phyloP scores from a whole-genome alignment of 1,140 invertebrate genomes.

The Drosophila yakuba region DNA sequence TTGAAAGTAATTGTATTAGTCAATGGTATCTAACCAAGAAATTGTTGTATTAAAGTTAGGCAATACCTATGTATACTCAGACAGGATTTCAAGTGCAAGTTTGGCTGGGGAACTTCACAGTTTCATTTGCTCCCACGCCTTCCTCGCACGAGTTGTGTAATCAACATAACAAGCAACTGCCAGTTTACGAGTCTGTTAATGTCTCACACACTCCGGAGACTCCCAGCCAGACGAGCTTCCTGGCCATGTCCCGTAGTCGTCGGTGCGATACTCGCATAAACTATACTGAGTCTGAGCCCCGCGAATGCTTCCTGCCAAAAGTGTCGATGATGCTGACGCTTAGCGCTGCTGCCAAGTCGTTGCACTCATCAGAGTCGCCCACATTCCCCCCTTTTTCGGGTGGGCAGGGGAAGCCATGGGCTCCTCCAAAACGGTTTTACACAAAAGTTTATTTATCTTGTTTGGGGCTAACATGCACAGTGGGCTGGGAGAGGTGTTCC shows the following conservation, averaged over 20 bases:
- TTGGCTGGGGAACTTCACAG: conserved; percentile 48
- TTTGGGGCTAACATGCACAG: conserved; percentile 23
- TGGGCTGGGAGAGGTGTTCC: background rate
- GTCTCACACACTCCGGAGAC: conserved; percentile 53
- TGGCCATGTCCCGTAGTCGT: conserved; percentile 59
- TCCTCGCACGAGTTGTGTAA: conserved; percentile 54
- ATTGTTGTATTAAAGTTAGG: too few relatives aligned
- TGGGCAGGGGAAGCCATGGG: background rate
- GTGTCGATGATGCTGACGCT: conserved; percentile 67
- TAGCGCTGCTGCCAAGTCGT: conserved; percentile 65
- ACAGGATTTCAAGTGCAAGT: conserved; percentile 48
- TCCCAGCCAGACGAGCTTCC: conserved; percentile 72
- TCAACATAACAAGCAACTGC: conserved; percentile 81
- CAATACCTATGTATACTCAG: conserved; percentile 1
- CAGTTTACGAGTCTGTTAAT: conserved; percentile 82
- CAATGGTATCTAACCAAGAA: background rate
- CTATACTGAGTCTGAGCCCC: conserved; percentile 57
- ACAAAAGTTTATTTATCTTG: conserved; percentile 75
- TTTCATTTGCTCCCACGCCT: conserved; percentile 39
- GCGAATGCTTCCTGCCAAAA: conserved; percentile 76
- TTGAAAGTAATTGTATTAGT: too few relatives aligned
- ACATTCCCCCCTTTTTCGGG: background rate
- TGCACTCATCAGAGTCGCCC: conserved; percentile 70
- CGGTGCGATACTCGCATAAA: conserved; percentile 4
- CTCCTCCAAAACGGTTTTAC: background rate